phyloP scores from a whole-genome alignment of 2,888 invertebrate species.

The Orthosia gothica region DNA sequence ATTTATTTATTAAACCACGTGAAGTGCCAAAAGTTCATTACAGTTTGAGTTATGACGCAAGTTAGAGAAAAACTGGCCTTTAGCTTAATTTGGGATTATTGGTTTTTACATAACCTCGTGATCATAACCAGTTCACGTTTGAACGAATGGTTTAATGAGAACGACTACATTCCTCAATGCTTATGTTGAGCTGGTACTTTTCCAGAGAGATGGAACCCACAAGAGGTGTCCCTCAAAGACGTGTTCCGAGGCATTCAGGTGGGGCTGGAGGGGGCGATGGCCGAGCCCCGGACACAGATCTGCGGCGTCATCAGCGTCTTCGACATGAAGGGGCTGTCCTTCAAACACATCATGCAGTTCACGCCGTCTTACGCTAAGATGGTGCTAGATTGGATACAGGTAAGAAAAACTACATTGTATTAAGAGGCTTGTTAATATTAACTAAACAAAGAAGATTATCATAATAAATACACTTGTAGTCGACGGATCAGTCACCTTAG shows the following conservation, averaged over 20 bases:
- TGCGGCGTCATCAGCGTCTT: conserved; percentile 94
- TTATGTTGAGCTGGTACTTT: conserved; percentile 42
- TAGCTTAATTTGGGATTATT: conserved; percentile 4
- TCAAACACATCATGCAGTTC: conserved; percentile 94
- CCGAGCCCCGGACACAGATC: conserved; percentile 95
- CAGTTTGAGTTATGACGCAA: neutral
- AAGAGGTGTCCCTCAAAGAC: conserved; percentile 92
- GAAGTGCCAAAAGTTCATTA: neutral
- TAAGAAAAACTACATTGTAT: conserved; percentile 61
- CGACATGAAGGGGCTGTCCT: conserved; percentile 94
- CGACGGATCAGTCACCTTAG: neutral
- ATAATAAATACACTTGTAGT: neutral
- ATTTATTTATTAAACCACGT: neutral
- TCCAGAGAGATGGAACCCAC: conserved; percentile 95
- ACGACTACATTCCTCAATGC: neutral
- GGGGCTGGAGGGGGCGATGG: conserved; percentile 94
- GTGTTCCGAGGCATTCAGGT: conserved; percentile 94
- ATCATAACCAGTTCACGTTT: conserved; percentile 27
- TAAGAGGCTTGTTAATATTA: neutral
- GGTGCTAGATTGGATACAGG: conserved; percentile 94
- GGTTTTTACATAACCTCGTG: conserved; percentile 3
- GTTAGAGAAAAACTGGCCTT: neutral
- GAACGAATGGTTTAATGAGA: conserved; percentile 3
- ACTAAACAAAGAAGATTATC: neutral
- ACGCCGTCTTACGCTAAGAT: conserved; percentile 95